Evolutionary conservation across 2,113 vertebrate species (phyloP).

Genomic region (Poeciliopsis prolifica): DNA sequence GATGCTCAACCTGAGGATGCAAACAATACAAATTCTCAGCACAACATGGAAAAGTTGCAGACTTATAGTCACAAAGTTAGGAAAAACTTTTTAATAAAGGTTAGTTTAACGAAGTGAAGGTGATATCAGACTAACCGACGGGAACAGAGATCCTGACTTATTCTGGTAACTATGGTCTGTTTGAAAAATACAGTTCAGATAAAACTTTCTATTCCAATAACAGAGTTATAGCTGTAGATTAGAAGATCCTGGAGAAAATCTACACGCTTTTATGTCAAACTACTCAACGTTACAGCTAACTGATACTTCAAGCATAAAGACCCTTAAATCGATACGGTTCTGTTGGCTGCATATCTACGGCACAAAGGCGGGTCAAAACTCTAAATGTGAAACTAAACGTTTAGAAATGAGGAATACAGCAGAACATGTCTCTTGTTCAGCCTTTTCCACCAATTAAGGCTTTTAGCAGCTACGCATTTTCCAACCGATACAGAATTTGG

Average conservation of each 20-base stretch:
- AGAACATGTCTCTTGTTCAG: not conserved
- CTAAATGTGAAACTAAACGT: not conserved
- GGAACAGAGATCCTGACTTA: no score
- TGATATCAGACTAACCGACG: no score
- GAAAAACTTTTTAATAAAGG: no score
- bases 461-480: not conserved
- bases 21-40: no score
- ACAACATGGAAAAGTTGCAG: no score
- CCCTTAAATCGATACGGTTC: not conserved
- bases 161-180: no score
- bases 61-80: no score
- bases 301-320: not conserved
- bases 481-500: not conserved
- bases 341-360: not conserved
- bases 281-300: not conserved
- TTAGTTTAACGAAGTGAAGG: no score
- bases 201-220: not conserved
- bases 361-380: not conserved
- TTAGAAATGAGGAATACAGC: not conserved
- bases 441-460: no score
- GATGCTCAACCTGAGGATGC: not conserved
- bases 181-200: not conserved
- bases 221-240: not conserved
- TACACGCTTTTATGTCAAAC: constrained; percentile 1
- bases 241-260: constrained; percentile 4